Conservation (phyloP, 2,113 vertebrate genomes). For the Percina caprodes region DNA sequence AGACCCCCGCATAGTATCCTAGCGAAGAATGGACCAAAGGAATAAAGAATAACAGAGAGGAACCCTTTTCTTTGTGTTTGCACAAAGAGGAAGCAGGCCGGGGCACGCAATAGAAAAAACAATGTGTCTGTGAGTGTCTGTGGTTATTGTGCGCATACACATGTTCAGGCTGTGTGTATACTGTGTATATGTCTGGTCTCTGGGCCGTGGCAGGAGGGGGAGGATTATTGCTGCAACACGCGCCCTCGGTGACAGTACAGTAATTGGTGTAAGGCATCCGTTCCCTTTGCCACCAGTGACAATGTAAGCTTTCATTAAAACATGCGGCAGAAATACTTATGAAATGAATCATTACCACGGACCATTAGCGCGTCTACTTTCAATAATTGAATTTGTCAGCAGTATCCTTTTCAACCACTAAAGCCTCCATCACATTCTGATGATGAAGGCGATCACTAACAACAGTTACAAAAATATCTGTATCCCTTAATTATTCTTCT, state of each 20-base stretch:
- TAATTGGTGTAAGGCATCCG: slow-evolving; percentile 86
- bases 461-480: slow-evolving; percentile 69
- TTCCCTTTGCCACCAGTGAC: slow-evolving; percentile 85
- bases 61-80: slow-evolving; percentile 47
- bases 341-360: slow-evolving; percentile 96
- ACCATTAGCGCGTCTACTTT: slow-evolving; percentile 95
- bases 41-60: slow-evolving; percentile 64
- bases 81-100: slow-evolving; percentile 36
- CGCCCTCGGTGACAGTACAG: slow-evolving; percentile 67
- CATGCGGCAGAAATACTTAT: slow-evolving; percentile 95
- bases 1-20: slow-evolving; percentile 33
- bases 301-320: slow-evolving; percentile 89
- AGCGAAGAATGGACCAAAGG: slow-evolving; percentile 27
- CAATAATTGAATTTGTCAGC: slow-evolving; percentile 99
- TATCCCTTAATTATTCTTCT: slow-evolving; percentile 32
- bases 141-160: slow-evolving; percentile 35
- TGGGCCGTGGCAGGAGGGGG: slow-evolving; percentile 28
- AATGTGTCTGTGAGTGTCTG: slow-evolving; percentile 19
- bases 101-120: slow-evolving; percentile 3
- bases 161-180: slow-evolving; percentile 11
- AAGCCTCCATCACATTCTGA: slow-evolving; percentile 89
- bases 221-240: slow-evolving; percentile 53
- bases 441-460: slow-evolving; percentile 91
- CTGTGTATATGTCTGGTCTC: slow-evolving; percentile 24
- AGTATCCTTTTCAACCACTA: slow-evolving; percentile 91